Conservation (phyloP, 2,888 invertebrate genomes). For the Ferdinandea cuprea region DNA sequence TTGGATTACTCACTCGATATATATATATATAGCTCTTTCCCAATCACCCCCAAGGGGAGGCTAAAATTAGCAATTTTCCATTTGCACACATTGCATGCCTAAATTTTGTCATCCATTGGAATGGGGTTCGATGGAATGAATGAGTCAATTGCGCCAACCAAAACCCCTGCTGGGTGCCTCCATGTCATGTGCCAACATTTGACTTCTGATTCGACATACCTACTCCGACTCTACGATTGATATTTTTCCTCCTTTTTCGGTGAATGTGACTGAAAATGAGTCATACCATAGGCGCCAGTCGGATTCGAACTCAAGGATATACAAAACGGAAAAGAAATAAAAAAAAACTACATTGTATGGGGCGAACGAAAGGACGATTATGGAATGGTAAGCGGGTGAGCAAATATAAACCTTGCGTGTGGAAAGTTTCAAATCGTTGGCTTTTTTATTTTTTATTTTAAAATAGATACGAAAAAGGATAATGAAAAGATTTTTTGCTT, state of each 20-base stretch:
- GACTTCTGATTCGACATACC: conserved; percentile 52
- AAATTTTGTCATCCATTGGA: conserved; percentile 1
- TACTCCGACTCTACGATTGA: conserved; percentile 40
- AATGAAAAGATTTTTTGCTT: conserved; percentile 81
- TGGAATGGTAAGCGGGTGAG: neutral
- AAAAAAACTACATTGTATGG: conserved; percentile 41
- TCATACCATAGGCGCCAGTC: conserved; percentile 72
- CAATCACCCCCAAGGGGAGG: neutral
- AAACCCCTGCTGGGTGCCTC: conserved; percentile 9
- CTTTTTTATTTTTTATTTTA: conserved; percentile 53
- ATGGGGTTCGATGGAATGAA: conserved; percentile 38
- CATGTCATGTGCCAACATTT: conserved; percentile 32
- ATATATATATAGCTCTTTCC: neutral
- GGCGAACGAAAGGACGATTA: conserved; percentile 32
- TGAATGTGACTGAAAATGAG: conserved; percentile 57
- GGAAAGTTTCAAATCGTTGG: conserved; percentile 73
- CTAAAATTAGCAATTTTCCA: conserved; percentile 34
- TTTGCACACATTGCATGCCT: conserved; percentile 46
- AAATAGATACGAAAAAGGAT: conserved; percentile 47
- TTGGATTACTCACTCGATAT: conserved; percentile 48
- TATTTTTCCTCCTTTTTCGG: conserved; percentile 25
- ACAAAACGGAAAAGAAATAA: conserved; percentile 32
- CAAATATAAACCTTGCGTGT: conserved; percentile 49
- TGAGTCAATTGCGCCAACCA: conserved; percentile 49
- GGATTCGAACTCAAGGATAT: conserved; percentile 65